Percentiles rank a stretch among this genome's conserved stretches.
phyloP scores from a whole-genome alignment of 2,888 invertebrate genomes.

The Lasioglossum leucozonium region DNA sequence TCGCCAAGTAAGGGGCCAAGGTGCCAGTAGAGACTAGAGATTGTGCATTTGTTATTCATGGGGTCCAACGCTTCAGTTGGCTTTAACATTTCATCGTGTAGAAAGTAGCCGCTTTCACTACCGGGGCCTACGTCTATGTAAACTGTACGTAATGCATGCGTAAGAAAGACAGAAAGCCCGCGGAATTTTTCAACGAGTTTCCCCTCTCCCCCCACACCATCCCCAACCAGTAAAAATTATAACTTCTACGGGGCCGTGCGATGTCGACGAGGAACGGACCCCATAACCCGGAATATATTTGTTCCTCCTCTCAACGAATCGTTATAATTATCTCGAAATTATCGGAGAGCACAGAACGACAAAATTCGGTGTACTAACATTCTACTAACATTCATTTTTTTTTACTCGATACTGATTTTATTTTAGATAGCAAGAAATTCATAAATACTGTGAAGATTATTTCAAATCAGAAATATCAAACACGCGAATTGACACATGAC shows the following conservation, averaged over 20 bases:
- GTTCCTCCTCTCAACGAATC: background rate
- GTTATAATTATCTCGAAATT: too few relatives aligned
- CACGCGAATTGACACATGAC: background rate
- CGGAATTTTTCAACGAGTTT: conserved; percentile 1
- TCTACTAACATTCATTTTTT: too few relatives aligned
- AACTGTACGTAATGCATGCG: conserved; percentile 38
- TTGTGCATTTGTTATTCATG: conserved; percentile 83
- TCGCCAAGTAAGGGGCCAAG: conserved; percentile 69
- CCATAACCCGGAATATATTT: background rate
- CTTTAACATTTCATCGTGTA: conserved; percentile 78
- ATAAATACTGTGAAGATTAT: too few relatives aligned
- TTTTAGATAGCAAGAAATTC: too few relatives aligned
- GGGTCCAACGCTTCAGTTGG: conserved; percentile 75
- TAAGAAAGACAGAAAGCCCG: conserved; percentile 21
- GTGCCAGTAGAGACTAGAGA: conserved; percentile 75
- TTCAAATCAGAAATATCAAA: too few relatives aligned
- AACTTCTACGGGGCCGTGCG: background rate
- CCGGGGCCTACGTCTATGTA: conserved; percentile 23
- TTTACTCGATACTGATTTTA: too few relatives aligned
- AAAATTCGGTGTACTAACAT: too few relatives aligned
- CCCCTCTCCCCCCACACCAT: too few relatives aligned
- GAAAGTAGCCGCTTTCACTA: conserved; percentile 65
- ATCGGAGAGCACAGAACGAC: too few relatives aligned
- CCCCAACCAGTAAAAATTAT: background rate
- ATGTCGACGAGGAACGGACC: background rate